Base-by-base conservation (phyloP, 2,113 vertebrate genomes). In the Mellivora capensis region DNA sequence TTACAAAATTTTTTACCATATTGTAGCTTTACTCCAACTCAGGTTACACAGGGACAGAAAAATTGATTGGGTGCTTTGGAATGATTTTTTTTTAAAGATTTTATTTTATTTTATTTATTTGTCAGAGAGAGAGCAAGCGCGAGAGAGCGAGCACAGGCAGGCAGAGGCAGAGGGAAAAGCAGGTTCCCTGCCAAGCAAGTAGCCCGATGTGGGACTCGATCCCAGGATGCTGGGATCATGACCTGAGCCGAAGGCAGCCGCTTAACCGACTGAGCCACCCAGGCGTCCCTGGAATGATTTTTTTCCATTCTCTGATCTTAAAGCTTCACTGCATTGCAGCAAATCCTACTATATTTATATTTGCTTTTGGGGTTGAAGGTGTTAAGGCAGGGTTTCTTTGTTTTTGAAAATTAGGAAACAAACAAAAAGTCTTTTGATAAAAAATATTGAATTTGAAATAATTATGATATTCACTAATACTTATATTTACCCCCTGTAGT, bases 351-450 rank as follows among this genome's bases (percentile, higher is more conserved):
- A 11, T 42, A 64, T 42, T 82, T 25, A 76, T 20, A 62, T 93
- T 82, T 93, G 12, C 62, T 79, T 91, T 79, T 61, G 52, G 34
- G 4, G 17, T 23, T 54, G 42, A 57, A 25, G 2, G 2, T 88
- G 5, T 81, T 74, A 95, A 83, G 54, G 47, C 62, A 90, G 17
- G 15, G 13, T 52, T 87, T 94, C 76, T 87, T 72, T 91, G 34
- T 76, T 86, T n/a, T 90, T 92, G 23, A 96, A 87, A 92, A 96
- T 84, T 91, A 81, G 49, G 37, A 54, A 47, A 69, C 18, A 90
- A 85, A 71, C 52, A 86, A 94, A 87, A 90, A 49, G 61, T 71
- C 59, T 93, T 95, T 96, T 71, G 77, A 90, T 91, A 54, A 87
- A 89, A 89, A 47, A 85, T 52, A 87, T 4, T 57, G 27, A 72